A percentile compares a stretch with the other conserved stretches of the same genome.
Conservation (phyloP, 2,888 invertebrate species). For the Cephus pulcher region DNA sequence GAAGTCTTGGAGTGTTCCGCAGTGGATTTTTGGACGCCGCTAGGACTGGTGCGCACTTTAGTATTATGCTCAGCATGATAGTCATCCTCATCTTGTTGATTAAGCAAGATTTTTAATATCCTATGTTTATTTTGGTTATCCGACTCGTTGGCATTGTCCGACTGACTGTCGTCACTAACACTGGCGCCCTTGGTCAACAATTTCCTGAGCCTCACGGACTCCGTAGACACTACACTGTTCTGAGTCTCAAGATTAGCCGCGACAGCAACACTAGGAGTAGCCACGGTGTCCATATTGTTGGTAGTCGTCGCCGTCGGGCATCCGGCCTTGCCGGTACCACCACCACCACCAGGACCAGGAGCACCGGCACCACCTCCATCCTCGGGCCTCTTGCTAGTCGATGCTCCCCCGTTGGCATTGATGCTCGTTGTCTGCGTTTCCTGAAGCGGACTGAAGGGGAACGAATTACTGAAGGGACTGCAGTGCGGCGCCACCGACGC, state of each 20-base stretch:
- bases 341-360: not conserved
- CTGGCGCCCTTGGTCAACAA: slow-evolving; percentile 65
- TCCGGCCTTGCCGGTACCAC: slow-evolving; percentile 11
- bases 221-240: slow-evolving; percentile 54
- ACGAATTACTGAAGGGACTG: slow-evolving; percentile 70
- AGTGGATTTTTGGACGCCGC: slow-evolving; percentile 49
- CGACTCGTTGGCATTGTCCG: slow-evolving; percentile 46
- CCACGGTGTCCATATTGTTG: slow-evolving; percentile 20
- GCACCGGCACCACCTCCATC: slow-evolving; percentile 8
- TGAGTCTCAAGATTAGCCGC: slow-evolving; percentile 37
- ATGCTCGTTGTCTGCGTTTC: slow-evolving; percentile 65
- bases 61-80: slow-evolving; percentile 67
- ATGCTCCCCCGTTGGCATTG: slow-evolving; percentile 54
- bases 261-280: not conserved
- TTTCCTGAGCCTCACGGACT: slow-evolving; percentile 69
- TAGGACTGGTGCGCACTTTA: slow-evolving; percentile 64
- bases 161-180: slow-evolving; percentile 46
- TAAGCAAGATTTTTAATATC: slow-evolving; percentile 74
- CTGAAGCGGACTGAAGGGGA: slow-evolving; percentile 75
- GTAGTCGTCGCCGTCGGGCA: slow-evolving; percentile 13
- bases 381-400: slow-evolving; percentile 33
- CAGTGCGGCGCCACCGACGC: slow-evolving; percentile 70
- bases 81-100: slow-evolving; percentile 75
- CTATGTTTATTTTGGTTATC: slow-evolving; percentile 68
- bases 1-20: slow-evolving; percentile 64